Evolutionary conservation across 1,140 invertebrate species (phyloP).

Genomic region (Dryas iulia): DNA sequence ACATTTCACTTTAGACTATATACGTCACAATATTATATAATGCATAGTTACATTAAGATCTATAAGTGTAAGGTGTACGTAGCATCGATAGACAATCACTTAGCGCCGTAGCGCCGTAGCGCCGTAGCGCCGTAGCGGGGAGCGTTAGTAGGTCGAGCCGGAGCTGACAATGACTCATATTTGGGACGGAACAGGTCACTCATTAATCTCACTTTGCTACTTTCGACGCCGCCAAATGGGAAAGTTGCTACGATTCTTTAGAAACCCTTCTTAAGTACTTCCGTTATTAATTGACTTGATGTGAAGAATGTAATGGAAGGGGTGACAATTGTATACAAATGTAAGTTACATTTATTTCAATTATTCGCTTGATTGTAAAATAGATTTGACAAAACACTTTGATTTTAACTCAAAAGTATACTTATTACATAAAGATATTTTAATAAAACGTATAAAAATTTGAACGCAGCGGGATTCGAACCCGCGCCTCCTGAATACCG

Average conservation of each 20-base stretch:
- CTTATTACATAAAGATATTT: too few relatives aligned
- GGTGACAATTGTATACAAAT: background rate
- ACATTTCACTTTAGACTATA: too few relatives aligned
- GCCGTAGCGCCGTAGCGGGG: background rate
- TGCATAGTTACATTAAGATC: too few relatives aligned
- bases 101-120: background rate
- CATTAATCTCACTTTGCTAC: slow-evolving; percentile 21
- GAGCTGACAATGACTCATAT: slow-evolving; percentile 3
- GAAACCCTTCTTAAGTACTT: slow-evolving; percentile 19
- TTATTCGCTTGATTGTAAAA: background rate
- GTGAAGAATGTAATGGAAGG: background rate
- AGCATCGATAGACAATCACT: background rate
- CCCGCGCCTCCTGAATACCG: too few relatives aligned
- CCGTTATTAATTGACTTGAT: slow-evolving; percentile 20
- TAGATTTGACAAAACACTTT: too few relatives aligned
- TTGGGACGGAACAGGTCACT: slow-evolving; percentile 6
- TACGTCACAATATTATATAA: too few relatives aligned
- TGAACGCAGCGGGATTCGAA: too few relatives aligned
- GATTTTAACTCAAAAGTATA: too few relatives aligned
- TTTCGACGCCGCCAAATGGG: slow-evolving; percentile 2
- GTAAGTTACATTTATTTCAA: background rate
- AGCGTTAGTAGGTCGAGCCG: background rate
- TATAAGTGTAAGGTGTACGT: too few relatives aligned
- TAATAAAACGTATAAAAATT: too few relatives aligned
- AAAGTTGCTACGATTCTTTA: slow-evolving; percentile 18